Conservation (phyloP, 2,113 vertebrate species). For the Seriola aureovittata region DNA sequence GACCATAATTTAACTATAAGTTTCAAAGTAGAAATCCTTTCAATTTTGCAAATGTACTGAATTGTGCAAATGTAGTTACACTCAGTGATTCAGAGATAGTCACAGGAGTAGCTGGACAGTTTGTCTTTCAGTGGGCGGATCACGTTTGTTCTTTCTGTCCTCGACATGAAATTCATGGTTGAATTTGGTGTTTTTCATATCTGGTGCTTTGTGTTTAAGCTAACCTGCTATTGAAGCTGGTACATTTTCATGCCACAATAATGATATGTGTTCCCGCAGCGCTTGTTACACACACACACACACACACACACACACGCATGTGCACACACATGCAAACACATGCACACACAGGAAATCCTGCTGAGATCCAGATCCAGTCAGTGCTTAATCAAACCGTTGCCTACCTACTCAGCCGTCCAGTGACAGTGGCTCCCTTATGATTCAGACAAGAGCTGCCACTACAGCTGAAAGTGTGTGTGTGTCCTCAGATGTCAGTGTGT, state of each 20-base stretch:
- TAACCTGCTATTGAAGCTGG: background rate
- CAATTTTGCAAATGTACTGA: too few species aligned
- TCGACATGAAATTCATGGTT: background rate
- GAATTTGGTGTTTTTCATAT: background rate
- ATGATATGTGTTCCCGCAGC: background rate
- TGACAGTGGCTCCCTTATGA: conserved; percentile 12
- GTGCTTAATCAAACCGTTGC: background rate
- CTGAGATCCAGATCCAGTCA: conserved; percentile 25
- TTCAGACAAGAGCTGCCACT: conserved; percentile 15
- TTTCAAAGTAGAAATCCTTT: too few species aligned
- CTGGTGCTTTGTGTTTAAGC: background rate
- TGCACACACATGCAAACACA: background rate
- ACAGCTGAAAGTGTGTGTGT: background rate
- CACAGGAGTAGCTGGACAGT: background rate
- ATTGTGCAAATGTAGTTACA: too few species aligned
- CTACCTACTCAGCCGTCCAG: background rate
- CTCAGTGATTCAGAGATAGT: background rate
- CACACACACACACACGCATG: background rate
- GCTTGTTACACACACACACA: background rate
- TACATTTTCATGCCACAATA: background rate
- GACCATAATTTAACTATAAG: too few species aligned
- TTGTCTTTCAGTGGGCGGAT: background rate
- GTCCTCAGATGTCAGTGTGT: conserved; percentile 24
- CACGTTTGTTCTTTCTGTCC: background rate
- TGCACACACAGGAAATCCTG: conserved; percentile 15